Evolutionary conservation across 2,797 vertebrate genomes (phyloP), one percentile per base, ranked within the genome.

Genomic region (Paramormyrops hopkinsi): DNA sequence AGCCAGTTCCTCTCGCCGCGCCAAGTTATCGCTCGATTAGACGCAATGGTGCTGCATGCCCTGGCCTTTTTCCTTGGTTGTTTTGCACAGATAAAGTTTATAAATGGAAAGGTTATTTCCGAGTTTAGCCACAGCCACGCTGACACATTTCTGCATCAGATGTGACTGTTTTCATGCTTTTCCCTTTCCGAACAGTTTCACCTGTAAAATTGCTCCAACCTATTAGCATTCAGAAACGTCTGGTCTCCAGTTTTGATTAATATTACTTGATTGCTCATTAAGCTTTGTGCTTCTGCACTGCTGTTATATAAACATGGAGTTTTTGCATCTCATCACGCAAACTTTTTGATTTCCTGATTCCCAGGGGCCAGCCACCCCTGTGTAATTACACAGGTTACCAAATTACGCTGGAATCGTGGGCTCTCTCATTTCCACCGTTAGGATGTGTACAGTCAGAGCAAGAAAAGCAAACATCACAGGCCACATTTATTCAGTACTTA

Each of bases 261-360:
- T 94, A 95, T 95, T 93, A 94, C 95, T 92, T 95, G 94, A 96
- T 95, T 95, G 95, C 94, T 95, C 95, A 94, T 96, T 95, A 95
- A 94, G 92, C 92, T 56, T 91, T 86, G 91, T 91, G 92, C 92
- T 93, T 87, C 88, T 86, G 48, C 84, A 87, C 92, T 91, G 89
- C 88, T 53, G 59, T 91, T 90, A 90, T 89, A 90, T 91, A 93
- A 93, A 92, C 90, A 92, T 91, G 14, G 33, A 44, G 90, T 90
- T 91, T 82, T 87, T 91, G 93, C 94, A 93, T 95, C 94, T 94
- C 94, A 92, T 94, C 90, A 33, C 86, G 73, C 12, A 91, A 92
- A 89, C 90, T 89, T 90, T 91, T 90, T 85, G 83, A 51, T 85
- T 86, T 86, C 7, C 85, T 56, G 85, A 79, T 85, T 90, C 51